phyloP scores from a whole-genome alignment of 2,888 invertebrate genomes.

The Scaptomyza tumidula region DNA sequence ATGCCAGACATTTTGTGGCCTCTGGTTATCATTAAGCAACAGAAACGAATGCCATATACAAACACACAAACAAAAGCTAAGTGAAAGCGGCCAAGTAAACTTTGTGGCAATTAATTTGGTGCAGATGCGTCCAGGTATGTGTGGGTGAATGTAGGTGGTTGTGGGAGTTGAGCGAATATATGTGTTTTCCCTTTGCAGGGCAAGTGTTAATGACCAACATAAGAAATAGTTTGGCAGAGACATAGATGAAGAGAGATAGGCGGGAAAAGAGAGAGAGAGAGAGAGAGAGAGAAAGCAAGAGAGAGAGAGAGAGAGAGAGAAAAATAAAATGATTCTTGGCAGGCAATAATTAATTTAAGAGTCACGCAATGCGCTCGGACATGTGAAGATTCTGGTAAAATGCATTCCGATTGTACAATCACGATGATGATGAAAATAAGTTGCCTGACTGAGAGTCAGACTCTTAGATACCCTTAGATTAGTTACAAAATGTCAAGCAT shows the following conservation, averaged over 20 bases:
- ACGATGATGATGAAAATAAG: slow-evolving; percentile 15
- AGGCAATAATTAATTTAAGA: slow-evolving; percentile 73
- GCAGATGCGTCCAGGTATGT: slow-evolving; percentile 52
- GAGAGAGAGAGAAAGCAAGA: slow-evolving; percentile 1
- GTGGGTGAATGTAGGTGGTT: not conserved
- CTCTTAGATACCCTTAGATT: too few species aligned
- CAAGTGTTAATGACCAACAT: slow-evolving; percentile 43
- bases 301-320: slow-evolving; percentile 4
- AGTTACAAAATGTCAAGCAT: too few species aligned
- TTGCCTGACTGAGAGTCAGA: not conserved
- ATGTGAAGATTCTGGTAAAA: slow-evolving; percentile 58
- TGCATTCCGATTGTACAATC: slow-evolving; percentile 58
- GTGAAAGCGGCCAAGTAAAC: slow-evolving; percentile 8
- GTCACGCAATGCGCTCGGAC: slow-evolving; percentile 62
- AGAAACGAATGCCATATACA: slow-evolving; percentile 15
- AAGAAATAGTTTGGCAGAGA: slow-evolving; percentile 9
- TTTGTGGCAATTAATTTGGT: slow-evolving; percentile 64
- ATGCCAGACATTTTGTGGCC: slow-evolving; percentile 52
- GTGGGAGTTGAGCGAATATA: too few species aligned
- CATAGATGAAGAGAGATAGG: not conserved
- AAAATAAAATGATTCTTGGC: slow-evolving; percentile 29
- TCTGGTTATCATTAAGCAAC: slow-evolving; percentile 48
- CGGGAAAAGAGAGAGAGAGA: not conserved
- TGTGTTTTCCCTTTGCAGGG: slow-evolving; percentile 13
- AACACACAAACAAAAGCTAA: slow-evolving; percentile 6